Percentiles rank a stretch among this genome's conserved stretches.
These are phyloP conservation scores for Rhadinocentrus ornatus DNA, from an alignment of 2,797 vertebrate species.

Conservation along the genomic window DNA sequence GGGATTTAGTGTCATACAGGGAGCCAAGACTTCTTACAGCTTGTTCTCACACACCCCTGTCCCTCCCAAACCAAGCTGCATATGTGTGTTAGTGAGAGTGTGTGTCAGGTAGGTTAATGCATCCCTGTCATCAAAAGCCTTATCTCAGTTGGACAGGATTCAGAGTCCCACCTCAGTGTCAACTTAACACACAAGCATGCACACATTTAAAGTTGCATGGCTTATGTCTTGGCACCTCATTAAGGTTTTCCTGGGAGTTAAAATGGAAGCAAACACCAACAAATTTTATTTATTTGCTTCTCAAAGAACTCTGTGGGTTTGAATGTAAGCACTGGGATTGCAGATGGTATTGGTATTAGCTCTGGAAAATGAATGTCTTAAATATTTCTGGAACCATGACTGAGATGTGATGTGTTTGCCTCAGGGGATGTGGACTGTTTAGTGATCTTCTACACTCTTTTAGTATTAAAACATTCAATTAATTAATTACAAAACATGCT, in stretches of 20 bases:
- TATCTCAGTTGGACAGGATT: constrained; percentile 83
- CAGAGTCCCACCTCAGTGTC: constrained; percentile 79
- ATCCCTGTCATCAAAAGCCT: constrained; percentile 73
- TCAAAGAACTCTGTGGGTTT: constrained; percentile 48
- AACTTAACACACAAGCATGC: constrained; percentile 55
- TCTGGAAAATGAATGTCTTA: constrained; percentile 30
- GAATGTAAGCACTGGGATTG: constrained; percentile 9
- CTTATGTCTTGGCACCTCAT: constrained; percentile 71
- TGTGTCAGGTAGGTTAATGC: constrained; percentile 75
- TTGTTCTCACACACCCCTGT: constrained; percentile 74
- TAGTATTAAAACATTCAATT: background rate
- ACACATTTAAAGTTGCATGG: constrained; percentile 52
- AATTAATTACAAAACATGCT: background rate
- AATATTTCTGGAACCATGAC: constrained; percentile 40
- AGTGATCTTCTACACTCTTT: background rate
- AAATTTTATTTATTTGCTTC: constrained; percentile 68
- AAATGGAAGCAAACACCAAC: constrained; percentile 58
- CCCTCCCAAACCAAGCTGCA: constrained; percentile 59
- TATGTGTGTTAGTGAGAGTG: constrained; percentile 48
- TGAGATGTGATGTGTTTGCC: constrained; percentile 27
- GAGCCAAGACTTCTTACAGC: constrained; percentile 72
- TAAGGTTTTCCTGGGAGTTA: constrained; percentile 58
- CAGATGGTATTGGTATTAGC: constrained; percentile 1
- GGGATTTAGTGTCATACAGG: constrained; percentile 79
- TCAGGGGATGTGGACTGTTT: constrained; percentile 1